Conservation (phyloP, 2,113 vertebrate species). For the Podiceps cristatus region DNA sequence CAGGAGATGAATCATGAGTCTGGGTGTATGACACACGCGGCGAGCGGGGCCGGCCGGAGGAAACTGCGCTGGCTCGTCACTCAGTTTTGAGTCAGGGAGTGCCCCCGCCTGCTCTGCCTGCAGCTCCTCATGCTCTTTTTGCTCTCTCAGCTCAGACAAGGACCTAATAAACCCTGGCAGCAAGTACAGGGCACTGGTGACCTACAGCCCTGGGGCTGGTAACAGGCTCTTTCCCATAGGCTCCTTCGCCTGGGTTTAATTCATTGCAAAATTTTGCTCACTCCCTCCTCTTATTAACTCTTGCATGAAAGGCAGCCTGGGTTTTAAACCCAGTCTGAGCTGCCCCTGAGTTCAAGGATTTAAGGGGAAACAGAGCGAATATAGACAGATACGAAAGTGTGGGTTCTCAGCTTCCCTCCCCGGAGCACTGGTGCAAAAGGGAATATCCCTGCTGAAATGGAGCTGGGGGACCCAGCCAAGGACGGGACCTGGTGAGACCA, state of each 20-base stretch:
- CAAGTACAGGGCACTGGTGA: background rate
- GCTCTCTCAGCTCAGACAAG: background rate
- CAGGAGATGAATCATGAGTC: slow-evolving; percentile 34
- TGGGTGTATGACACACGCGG: background rate
- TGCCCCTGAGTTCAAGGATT: background rate
- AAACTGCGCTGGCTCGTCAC: slow-evolving; percentile 20
- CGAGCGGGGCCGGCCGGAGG: background rate
- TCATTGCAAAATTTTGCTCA: background rate
- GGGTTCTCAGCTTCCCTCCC: background rate
- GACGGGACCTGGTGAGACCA: background rate
- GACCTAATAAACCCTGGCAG: background rate
- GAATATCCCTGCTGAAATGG: background rate
- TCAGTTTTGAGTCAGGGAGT: background rate
- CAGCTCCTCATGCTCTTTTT: background rate
- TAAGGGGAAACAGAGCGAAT: background rate
- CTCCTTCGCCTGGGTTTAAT: slow-evolving; percentile 1
- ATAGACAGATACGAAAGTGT: fast-evolving
- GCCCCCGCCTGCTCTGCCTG: background rate
- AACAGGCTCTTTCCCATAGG: background rate
- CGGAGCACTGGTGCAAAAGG: background rate
- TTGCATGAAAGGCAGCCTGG: background rate
- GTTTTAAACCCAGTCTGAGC: background rate
- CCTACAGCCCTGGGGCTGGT: background rate
- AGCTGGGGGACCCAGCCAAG: background rate
- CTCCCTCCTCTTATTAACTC: slow-evolving; percentile 33